These are phyloP conservation scores for Polydrusus tereticollis DNA, from an alignment of 2,888 invertebrate species.

Conservation along the genomic window DNA sequence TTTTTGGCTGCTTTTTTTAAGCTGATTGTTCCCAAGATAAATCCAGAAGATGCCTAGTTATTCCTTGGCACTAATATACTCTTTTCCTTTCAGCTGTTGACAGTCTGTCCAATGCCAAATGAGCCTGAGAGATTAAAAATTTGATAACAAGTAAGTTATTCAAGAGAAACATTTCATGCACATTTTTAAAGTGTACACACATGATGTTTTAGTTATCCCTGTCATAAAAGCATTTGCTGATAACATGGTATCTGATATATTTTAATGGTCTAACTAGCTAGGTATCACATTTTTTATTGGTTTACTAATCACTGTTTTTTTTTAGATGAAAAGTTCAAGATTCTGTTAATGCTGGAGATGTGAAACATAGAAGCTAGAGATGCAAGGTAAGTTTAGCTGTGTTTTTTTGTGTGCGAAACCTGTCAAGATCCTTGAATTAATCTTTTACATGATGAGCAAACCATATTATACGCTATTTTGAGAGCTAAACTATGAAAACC, in stretches of 20 bases:
- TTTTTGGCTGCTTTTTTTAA: slow-evolving; percentile 47
- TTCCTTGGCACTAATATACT: neutral
- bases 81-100: neutral
- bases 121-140: no score
- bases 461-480: slow-evolving; percentile 54
- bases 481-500: slow-evolving; percentile 46
- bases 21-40: slow-evolving; percentile 27
- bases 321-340: no score
- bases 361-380: no score
- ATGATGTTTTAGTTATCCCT: slow-evolving; percentile 53
- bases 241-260: slow-evolving; percentile 38
- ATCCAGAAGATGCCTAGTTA: neutral
- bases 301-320: neutral
- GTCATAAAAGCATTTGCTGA: slow-evolving; percentile 50
- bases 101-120: no score
- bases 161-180: no score
- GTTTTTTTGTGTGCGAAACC: no score
- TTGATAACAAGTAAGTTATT: no score
- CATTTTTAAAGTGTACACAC: no score
- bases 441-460: slow-evolving; percentile 43
- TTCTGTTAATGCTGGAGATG: no score
- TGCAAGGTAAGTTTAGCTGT: no score
- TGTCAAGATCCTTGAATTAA: neutral
- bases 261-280: neutral
- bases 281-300: neutral